phyloP scores from a whole-genome alignment of 2,113 vertebrate species.

The Tenrec ecaudatus region DNA sequence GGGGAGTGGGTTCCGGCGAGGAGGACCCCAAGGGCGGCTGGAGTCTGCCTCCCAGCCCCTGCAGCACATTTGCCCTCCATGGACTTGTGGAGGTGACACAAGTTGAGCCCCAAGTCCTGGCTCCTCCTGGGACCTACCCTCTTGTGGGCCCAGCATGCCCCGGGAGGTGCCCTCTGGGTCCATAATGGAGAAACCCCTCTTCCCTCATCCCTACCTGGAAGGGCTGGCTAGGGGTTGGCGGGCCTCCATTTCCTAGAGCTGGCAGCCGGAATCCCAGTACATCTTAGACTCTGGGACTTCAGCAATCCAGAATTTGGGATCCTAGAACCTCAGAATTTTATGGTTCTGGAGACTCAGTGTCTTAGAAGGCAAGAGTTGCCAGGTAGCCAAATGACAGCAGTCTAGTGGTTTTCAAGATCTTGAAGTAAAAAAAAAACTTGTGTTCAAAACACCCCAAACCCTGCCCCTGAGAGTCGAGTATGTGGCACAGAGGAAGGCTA shows the following conservation, averaged over 20 bases:
- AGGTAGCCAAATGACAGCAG: background rate
- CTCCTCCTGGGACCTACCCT: background rate
- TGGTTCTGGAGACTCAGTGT: background rate
- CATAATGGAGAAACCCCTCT: background rate
- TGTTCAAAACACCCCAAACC: background rate
- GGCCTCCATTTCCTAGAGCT: background rate
- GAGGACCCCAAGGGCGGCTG: background rate
- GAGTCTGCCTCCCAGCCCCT: background rate
- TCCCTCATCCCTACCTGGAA: background rate
- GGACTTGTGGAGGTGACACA: background rate
- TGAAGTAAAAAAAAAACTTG: conserved; percentile 11
- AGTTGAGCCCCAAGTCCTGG: background rate
- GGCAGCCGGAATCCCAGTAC: background rate
- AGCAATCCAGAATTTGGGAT: background rate
- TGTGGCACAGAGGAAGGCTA: background rate
- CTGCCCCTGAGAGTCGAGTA: background rate
- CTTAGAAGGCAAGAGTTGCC: background rate
- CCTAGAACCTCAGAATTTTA: conserved; percentile 39
- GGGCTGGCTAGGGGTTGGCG: background rate
- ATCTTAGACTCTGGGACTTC: conserved; percentile 23
- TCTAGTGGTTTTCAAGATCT: conserved; percentile 12
- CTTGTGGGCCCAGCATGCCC: background rate
- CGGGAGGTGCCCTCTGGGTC: background rate
- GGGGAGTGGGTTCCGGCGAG: background rate
- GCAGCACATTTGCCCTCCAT: background rate